These are phyloP conservation scores for Lepidochrysops patricia DNA, from an alignment of 2,888 invertebrate species.

Conservation along the genomic window DNA sequence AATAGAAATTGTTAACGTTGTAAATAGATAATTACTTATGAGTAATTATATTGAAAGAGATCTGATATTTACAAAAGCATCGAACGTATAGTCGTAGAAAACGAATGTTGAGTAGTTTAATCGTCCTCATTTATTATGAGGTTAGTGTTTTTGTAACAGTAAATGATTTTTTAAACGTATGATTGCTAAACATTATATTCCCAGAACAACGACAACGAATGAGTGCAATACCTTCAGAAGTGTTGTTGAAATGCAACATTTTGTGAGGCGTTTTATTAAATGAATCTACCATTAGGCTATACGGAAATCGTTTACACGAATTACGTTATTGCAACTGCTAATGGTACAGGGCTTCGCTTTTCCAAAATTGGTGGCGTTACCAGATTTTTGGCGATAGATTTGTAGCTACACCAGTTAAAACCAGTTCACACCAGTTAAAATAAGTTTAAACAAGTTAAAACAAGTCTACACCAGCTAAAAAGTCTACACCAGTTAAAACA, in stretches of 20 bases:
- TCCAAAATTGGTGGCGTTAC: neutral
- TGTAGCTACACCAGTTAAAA: too few relatives aligned
- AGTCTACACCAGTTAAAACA: too few relatives aligned
- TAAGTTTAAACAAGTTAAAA: too few relatives aligned
- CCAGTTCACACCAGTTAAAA: too few relatives aligned
- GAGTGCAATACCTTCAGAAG: conserved; percentile 62
- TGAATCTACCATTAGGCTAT: conserved; percentile 45
- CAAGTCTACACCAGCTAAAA: too few relatives aligned
- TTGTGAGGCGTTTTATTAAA: conserved; percentile 66
- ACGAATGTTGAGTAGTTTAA: neutral
- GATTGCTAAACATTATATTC: neutral
- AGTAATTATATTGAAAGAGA: conserved; percentile 1
- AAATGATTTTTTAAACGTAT: neutral
- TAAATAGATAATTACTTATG: neutral
- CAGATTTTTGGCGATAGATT: neutral
- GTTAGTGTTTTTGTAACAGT: too few relatives aligned
- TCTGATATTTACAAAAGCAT: neutral
- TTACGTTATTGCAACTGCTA: conserved; percentile 37
- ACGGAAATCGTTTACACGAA: conserved; percentile 38
- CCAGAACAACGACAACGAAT: neutral
- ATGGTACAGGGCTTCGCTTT: conserved; percentile 21
- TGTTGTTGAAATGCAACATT: conserved; percentile 68
- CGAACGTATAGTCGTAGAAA: neutral
- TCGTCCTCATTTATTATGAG: neutral
- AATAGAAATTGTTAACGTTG: neutral